phyloP scores from a whole-genome alignment of 2,888 invertebrate genomes.

The Apotomis betuletana region DNA sequence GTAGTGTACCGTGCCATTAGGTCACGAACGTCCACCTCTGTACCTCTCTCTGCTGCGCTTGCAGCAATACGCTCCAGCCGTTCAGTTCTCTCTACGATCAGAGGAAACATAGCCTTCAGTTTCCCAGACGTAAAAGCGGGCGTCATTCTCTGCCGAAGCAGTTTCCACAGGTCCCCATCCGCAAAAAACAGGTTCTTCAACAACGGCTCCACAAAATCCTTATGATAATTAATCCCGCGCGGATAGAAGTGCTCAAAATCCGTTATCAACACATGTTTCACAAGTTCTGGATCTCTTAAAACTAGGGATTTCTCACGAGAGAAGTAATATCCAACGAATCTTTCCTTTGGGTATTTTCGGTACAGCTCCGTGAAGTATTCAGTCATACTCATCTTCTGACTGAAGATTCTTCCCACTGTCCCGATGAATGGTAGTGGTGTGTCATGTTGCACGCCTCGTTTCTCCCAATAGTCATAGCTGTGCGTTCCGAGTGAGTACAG shows the following conservation, averaged over 20 bases:
- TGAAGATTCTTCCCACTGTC: conserved; percentile 14
- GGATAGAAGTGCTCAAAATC: conserved; percentile 32
- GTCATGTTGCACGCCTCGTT: conserved; percentile 21
- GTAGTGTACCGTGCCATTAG: conserved; percentile 68
- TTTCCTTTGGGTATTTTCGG: conserved; percentile 25
- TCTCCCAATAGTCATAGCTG: conserved; percentile 32
- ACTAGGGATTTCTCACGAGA: conserved; percentile 1
- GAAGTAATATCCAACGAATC: conserved; percentile 18
- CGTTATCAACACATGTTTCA: conserved; percentile 24
- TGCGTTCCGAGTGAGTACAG: conserved; percentile 24
- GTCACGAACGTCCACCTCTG: conserved; percentile 53
- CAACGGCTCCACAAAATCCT: conserved; percentile 53
- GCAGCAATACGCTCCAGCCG: conserved; percentile 55
- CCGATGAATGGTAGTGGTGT: conserved; percentile 30
- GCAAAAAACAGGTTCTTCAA: conserved; percentile 61
- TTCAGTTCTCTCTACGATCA: conserved; percentile 64
- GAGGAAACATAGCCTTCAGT: conserved; percentile 69
- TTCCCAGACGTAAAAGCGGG: conserved; percentile 70
- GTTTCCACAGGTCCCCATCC: conserved; percentile 69
- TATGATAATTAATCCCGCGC: conserved; percentile 23
- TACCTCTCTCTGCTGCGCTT: conserved; percentile 42
- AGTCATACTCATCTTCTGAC: conserved; percentile 27
- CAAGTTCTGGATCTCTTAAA: conserved; percentile 27
- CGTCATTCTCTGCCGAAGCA: conserved; percentile 66
- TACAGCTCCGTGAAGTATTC: conserved; percentile 22